Conservation (phyloP, 2,797 vertebrate genomes). For the Peromyscus melanophrys region DNA sequence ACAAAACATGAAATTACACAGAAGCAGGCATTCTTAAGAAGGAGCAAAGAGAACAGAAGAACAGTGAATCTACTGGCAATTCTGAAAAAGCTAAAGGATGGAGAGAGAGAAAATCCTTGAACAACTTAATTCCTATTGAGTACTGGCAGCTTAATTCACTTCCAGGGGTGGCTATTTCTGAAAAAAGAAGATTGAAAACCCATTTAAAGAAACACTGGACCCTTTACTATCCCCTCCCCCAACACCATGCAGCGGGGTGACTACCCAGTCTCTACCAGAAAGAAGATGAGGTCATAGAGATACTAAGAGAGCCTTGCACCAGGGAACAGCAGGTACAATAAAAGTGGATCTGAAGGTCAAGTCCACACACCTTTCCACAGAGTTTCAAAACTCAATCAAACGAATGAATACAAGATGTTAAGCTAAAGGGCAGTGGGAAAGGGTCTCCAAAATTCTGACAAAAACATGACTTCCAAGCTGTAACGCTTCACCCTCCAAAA, state of each 20-base stretch:
- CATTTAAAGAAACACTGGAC: not conserved
- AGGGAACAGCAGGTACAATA: not conserved
- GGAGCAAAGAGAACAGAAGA: not conserved
- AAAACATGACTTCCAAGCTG: slow-evolving; percentile 1
- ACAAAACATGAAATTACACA: not conserved
- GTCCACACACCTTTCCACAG: not conserved
- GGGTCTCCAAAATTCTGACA: not conserved
- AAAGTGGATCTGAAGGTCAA: not conserved
- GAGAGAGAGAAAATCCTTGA: not conserved
- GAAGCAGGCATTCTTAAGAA: not conserved
- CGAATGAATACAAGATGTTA: not conserved
- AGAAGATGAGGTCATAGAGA: not conserved
- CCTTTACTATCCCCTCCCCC: not conserved
- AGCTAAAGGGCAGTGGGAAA: not conserved
- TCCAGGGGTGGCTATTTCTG: not conserved
- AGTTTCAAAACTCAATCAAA: slow-evolving; percentile 13
- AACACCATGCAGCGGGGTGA: not conserved
- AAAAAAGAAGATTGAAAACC: not conserved
- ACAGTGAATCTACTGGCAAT: not conserved
- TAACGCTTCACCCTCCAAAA: not conserved
- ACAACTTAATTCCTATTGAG: not conserved
- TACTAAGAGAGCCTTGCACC: not conserved
- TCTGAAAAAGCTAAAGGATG: not conserved
- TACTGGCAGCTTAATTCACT: not conserved
- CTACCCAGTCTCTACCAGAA: not conserved